Percentiles rank a stretch among this genome's conserved stretches.
These are phyloP conservation scores for Bergia sp. DNA, from an alignment of 92 coral and sea anemone species.

Conservation along the genomic window DNA sequence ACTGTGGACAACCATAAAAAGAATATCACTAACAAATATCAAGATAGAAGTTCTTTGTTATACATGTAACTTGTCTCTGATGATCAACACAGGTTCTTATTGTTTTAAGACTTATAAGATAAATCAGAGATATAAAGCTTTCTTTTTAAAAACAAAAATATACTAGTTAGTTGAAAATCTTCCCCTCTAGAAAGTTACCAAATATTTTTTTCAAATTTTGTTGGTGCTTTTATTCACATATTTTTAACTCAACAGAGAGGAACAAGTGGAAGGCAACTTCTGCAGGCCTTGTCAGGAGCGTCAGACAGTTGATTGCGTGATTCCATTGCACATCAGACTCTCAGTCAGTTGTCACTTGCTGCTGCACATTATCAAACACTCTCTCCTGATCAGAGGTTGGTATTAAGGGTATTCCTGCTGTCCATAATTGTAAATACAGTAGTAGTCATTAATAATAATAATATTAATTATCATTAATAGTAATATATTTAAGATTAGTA, in stretches of 20 bases:
- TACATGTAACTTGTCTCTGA: too few species aligned
- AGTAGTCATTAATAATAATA: too few species aligned
- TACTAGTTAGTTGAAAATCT: not conserved
- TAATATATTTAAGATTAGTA: too few species aligned
- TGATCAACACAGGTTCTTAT: too few species aligned
- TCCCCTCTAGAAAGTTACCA: not conserved
- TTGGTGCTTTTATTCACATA: not conserved
- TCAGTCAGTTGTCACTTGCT: not conserved
- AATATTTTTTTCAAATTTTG: not conserved
- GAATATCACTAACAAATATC: too few species aligned
- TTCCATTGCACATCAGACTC: too few species aligned
- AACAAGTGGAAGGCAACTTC: constrained; percentile 28
- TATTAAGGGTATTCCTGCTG: not conserved
- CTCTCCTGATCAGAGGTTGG: constrained; percentile 19
- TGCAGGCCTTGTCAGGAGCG: not conserved
- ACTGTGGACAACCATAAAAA: not conserved
- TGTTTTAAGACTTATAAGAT: too few species aligned
- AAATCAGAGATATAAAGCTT: too few species aligned
- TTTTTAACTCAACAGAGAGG: constrained; percentile 6
- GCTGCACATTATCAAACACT: constrained; percentile 11
- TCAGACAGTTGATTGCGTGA: too few species aligned
- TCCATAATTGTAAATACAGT: not conserved
- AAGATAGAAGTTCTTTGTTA: too few species aligned
- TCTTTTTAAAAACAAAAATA: too few species aligned
- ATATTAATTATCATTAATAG: too few species aligned